Conservation (phyloP, 2,797 vertebrate species). For the Craterocephalus amniculus region DNA sequence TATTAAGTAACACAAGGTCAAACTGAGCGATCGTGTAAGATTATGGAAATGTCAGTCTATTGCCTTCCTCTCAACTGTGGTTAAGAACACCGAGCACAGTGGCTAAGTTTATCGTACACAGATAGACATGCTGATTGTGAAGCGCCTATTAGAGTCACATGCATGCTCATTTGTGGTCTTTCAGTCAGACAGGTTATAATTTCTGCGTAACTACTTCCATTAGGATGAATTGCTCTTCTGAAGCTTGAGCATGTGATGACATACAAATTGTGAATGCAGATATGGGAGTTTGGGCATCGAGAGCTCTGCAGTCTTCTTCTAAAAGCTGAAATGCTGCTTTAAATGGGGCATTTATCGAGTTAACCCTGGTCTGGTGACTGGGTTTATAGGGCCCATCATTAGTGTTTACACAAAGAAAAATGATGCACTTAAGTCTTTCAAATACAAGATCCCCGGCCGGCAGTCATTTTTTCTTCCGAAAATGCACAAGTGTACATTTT, state of each 20-base stretch:
- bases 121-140: slow-evolving; percentile 61
- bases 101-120: slow-evolving; percentile 56
- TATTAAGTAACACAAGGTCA: slow-evolving; percentile 79
- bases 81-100: slow-evolving; percentile 47
- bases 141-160: slow-evolving; percentile 62
- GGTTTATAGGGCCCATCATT: neutral
- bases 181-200: slow-evolving; percentile 74
- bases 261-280: slow-evolving; percentile 57
- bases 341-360: slow-evolving; percentile 44
- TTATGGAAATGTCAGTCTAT: slow-evolving; percentile 79
- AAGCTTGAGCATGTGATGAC: slow-evolving; percentile 68
- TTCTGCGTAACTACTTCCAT: slow-evolving; percentile 74
- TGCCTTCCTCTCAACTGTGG: slow-evolving; percentile 43
- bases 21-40: slow-evolving; percentile 71
- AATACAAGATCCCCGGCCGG: neutral
- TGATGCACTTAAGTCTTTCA: neutral
- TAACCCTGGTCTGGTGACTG: slow-evolving; percentile 13
- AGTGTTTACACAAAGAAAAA: slow-evolving; percentile 1
- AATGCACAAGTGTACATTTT: neutral
- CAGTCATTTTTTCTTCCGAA: neutral
- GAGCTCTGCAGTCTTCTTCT: slow-evolving; percentile 42
- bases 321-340: slow-evolving; percentile 19
- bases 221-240: slow-evolving; percentile 69
- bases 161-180: slow-evolving; percentile 59
- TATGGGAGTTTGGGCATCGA: slow-evolving; percentile 35